Conservation (phyloP, 2,797 vertebrate species). For the Zalophus californianus region DNA sequence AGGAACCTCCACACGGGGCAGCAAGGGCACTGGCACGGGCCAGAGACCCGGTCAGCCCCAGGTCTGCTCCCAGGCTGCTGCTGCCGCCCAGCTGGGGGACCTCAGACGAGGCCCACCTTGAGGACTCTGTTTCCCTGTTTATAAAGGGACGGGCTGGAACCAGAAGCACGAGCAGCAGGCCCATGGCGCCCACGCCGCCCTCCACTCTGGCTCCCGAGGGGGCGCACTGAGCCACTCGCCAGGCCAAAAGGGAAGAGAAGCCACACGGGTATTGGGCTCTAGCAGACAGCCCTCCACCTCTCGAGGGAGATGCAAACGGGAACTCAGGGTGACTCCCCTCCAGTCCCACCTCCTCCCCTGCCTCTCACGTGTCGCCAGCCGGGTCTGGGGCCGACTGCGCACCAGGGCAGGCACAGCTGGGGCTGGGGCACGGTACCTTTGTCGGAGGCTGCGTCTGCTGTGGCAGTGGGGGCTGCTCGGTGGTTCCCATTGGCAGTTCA, state of each 20-base stretch:
- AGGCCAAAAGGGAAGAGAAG: not conserved
- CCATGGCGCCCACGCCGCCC: accelerated
- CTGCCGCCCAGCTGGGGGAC: not conserved
- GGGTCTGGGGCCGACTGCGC: not conserved
- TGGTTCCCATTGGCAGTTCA: conserved; percentile 98
- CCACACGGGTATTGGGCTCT: not conserved
- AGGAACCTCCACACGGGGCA: not conserved
- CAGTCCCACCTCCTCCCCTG: not conserved
- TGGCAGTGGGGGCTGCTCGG: conserved; percentile 97
- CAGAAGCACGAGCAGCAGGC: not conserved
- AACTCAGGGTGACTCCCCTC: not conserved
- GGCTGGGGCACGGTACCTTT: conserved; percentile 90
- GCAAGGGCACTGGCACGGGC: not conserved
- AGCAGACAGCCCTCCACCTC: not conserved
- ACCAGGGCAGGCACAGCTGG: not conserved
- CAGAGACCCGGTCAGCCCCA: not conserved
- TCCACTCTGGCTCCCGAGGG: not conserved
- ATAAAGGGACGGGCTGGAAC: not conserved
- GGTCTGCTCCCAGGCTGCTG: not conserved
- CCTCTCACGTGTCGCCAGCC: not conserved
- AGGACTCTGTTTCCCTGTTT: not conserved
- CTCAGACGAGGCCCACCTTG: not conserved
- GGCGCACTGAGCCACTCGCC: not conserved
- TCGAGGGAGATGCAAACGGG: not conserved
- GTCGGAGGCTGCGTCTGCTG: conserved; percentile 93